Percentiles rank a stretch among this genome's conserved stretches.
Conservation (phyloP, 92 coral and sea anemone species). For the Zoanthus sansibaricus region DNA sequence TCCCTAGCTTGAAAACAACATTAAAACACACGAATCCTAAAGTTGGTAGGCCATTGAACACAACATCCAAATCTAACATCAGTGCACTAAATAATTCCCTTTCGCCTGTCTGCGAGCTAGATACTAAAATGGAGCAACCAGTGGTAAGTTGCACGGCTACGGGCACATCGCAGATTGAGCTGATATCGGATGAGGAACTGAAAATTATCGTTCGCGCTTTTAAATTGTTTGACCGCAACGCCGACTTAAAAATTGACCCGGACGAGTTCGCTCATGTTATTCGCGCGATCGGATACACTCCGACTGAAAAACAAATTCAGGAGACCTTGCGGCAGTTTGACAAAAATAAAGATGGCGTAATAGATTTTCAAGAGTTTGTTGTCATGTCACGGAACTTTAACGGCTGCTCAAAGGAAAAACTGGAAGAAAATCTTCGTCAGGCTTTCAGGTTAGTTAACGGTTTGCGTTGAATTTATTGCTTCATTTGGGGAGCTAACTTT, state of each 20-base stretch:
- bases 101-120: no score
- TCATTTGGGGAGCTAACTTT: background rate
- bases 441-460: constrained; percentile 81
- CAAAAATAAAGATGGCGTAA: constrained; percentile 81
- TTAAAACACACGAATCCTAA: background rate
- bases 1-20: constrained; percentile 2
- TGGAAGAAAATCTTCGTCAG: constrained; percentile 79
- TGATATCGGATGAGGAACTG: constrained; percentile 63
- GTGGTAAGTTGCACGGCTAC: background rate
- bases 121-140: constrained; percentile 13
- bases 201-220: constrained; percentile 77
- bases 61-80: background rate
- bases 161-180: background rate
- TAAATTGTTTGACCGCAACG: constrained; percentile 77
- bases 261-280: constrained; percentile 77
- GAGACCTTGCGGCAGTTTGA: constrained; percentile 72
- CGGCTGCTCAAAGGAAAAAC: constrained; percentile 73
- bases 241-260: constrained; percentile 74
- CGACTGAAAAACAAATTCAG: constrained; percentile 73
- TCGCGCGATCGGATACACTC: constrained; percentile 82
- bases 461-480: background rate
- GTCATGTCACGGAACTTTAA: constrained; percentile 78
- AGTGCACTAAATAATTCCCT: background rate
- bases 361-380: constrained; percentile 87
- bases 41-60: background rate